A percentile compares a stretch with the other conserved stretches of the same genome.
These are phyloP conservation scores for Dasysyrphus tricinctus DNA, from an alignment of 2,888 invertebrate genomes.

Conservation along the genomic window DNA sequence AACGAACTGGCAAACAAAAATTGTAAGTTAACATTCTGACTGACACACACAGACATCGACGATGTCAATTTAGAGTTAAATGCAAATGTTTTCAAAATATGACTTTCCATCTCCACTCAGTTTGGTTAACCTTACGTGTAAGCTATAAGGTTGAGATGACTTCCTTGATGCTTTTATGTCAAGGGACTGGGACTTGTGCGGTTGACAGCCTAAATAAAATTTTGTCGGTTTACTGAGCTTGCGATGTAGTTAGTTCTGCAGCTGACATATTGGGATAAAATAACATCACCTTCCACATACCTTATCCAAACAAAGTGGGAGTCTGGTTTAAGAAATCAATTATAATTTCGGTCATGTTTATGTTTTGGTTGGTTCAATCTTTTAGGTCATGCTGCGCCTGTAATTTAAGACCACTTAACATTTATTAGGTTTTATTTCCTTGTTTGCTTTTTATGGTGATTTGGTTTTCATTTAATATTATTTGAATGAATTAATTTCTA, in stretches of 20 bases:
- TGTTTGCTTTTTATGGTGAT: background rate
- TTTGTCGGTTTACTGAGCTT: conserved; percentile 71
- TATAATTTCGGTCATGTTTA: conserved; percentile 27
- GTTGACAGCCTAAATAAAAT: conserved; percentile 72
- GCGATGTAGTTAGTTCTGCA: conserved; percentile 50
- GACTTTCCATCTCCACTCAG: conserved; percentile 40
- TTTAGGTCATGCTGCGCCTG: conserved; percentile 12
- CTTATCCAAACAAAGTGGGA: background rate
- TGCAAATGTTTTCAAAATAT: conserved; percentile 69
- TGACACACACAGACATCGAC: conserved; percentile 45
- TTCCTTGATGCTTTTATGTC: background rate
- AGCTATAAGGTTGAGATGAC: background rate
- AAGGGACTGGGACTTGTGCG: conserved; percentile 48
- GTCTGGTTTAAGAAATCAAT: conserved; percentile 21
- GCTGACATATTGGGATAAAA: conserved; percentile 38
- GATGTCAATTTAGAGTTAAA: conserved; percentile 70
- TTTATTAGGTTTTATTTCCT: background rate
- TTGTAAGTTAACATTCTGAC: conserved; percentile 28
- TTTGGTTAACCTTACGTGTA: conserved; percentile 39
- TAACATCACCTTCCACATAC: background rate
- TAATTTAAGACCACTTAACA: conserved; percentile 20
- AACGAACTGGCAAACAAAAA: conserved; percentile 40
- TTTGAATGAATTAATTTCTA: no score
- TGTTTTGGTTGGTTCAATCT: conserved; percentile 8
- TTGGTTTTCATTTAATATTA: background rate